A percentile compares a stretch with the other conserved stretches of the same genome.
These are phyloP conservation scores for Megaustenia siamemsis DNA, from an alignment of 2,888 invertebrate genomes.

Conservation along the genomic window DNA sequence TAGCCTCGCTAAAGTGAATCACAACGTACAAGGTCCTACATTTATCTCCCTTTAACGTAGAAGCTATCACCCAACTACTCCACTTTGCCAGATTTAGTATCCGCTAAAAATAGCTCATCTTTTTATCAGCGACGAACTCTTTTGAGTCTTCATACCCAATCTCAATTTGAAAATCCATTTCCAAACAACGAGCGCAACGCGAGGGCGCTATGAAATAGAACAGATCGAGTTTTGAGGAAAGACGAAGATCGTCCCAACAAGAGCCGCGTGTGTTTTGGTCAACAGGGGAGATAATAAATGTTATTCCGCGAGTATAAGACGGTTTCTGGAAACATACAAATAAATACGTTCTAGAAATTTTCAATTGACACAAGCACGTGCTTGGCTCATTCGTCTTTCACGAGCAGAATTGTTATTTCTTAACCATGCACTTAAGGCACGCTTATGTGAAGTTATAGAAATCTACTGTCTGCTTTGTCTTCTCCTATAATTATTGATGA, in stretches of 20 bases:
- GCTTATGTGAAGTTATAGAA: neutral
- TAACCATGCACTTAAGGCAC: neutral
- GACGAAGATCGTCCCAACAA: neutral
- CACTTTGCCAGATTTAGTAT: too few relatives aligned
- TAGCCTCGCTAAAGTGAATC: too few relatives aligned
- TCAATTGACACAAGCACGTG: neutral
- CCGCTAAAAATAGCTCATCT: too few relatives aligned
- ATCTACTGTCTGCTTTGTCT: neutral
- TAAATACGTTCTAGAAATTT: conserved; percentile 5
- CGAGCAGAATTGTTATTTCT: neutral
- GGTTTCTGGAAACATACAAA: too few relatives aligned
- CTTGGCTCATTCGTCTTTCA: neutral
- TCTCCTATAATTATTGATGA: too few relatives aligned
- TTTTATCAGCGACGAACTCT: too few relatives aligned
- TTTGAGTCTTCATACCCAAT: too few relatives aligned
- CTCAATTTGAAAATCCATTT: neutral
- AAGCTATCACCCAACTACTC: too few relatives aligned
- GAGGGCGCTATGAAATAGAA: neutral
- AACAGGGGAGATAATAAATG: conserved; percentile 9
- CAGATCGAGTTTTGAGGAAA: neutral
- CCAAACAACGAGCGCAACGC: neutral
- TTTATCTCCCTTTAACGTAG: too few relatives aligned
- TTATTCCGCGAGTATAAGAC: neutral
- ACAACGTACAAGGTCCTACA: too few relatives aligned
- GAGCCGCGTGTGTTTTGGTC: neutral